A percentile compares a stretch with the other conserved stretches of the same genome.
phyloP scores from a whole-genome alignment of 2,113 vertebrate genomes.

The Choloepus hoffmanni region DNA sequence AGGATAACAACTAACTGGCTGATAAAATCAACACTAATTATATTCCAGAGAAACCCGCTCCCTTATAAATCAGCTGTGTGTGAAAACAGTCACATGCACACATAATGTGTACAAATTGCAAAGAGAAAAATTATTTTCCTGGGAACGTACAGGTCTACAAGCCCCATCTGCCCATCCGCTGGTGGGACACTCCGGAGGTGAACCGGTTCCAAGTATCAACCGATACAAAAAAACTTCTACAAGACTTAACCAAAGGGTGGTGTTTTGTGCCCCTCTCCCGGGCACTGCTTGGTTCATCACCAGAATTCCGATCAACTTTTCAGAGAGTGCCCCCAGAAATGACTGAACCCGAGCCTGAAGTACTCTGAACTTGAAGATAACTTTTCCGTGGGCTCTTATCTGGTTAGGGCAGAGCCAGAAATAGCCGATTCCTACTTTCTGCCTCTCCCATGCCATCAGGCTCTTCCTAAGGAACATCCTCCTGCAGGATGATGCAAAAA shows the following conservation, averaged over 20 bases:
- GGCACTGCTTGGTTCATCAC: neutral
- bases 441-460: neutral
- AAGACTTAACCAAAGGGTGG: neutral
- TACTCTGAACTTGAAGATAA: neutral
- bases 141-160: neutral
- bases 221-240: neutral
- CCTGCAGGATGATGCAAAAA: neutral
- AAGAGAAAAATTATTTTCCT: neutral
- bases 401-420: neutral
- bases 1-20: neutral
- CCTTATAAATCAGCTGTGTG: neutral
- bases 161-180: fast-evolving
- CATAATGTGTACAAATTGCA: neutral
- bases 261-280: neutral
- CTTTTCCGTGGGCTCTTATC: neutral
- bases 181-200: neutral
- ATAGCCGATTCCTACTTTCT: neutral
- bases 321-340: neutral
- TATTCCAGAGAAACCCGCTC: neutral
- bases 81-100: neutral
- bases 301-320: neutral
- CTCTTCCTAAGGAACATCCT: neutral
- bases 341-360: neutral
- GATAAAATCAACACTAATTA: slow-evolving; percentile 14
- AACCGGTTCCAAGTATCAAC: neutral